A percentile compares a stretch with the other conserved stretches of the same genome.
These are phyloP conservation scores for Tortrix viridana DNA, from an alignment of 2,888 invertebrate genomes.

Conservation along the genomic window DNA sequence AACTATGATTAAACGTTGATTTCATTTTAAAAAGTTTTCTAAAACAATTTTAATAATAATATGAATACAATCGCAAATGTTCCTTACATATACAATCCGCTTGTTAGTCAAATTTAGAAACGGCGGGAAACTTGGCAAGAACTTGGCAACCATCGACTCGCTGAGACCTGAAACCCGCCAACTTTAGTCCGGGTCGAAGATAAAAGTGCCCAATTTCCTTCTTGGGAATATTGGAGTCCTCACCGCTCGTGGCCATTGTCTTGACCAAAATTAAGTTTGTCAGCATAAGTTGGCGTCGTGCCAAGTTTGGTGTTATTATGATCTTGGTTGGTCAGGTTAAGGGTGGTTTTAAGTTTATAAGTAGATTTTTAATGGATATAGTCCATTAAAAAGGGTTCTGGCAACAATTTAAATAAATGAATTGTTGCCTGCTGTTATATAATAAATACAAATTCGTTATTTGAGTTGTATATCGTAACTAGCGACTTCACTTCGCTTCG, in stretches of 20 bases:
- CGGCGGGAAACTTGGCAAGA: constrained; percentile 3
- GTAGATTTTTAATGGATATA: too few relatives aligned
- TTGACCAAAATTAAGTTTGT: constrained; percentile 41
- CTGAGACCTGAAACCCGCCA: constrained; percentile 5
- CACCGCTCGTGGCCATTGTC: constrained; percentile 34
- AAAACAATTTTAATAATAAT: too few relatives aligned
- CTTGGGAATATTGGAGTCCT: constrained; percentile 14
- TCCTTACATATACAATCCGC: not conserved
- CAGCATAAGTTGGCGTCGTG: constrained; percentile 34
- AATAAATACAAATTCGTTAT: too few relatives aligned
- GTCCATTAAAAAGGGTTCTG: too few relatives aligned
- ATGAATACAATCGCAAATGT: not conserved
- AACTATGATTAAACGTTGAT: too few relatives aligned
- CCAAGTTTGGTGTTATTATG: constrained; percentile 24
- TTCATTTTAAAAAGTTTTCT: too few relatives aligned
- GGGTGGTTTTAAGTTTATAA: too few relatives aligned
- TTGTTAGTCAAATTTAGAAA: not conserved
- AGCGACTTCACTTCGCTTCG: too few relatives aligned
- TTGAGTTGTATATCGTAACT: too few relatives aligned
- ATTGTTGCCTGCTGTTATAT: too few relatives aligned
- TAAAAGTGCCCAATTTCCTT: constrained; percentile 34
- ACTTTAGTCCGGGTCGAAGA: constrained; percentile 27
- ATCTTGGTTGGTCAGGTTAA: not conserved
- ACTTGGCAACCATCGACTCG: constrained; percentile 6
- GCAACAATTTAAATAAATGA: too few relatives aligned